Evolutionary conservation across 2,797 vertebrate species (phyloP).

Genomic region (Zenarchopterus dispar): DNA sequence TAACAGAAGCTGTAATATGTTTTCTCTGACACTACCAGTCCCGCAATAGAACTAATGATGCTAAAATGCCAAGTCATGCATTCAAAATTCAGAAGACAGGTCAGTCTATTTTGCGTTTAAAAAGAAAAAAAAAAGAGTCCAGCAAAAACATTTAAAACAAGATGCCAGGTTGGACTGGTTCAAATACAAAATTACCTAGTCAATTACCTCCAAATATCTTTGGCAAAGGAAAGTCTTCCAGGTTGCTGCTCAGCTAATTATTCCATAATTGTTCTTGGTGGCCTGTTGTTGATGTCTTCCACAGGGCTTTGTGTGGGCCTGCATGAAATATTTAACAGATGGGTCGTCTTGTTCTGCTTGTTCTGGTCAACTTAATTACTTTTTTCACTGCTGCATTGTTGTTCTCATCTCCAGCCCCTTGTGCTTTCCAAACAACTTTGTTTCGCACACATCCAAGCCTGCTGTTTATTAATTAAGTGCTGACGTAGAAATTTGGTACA

Average conservation of each 20-base stretch:
- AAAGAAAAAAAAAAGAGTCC: too few species aligned
- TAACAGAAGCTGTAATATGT: too few species aligned
- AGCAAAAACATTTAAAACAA: too few species aligned
- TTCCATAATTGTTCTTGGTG: slow-evolving; percentile 75
- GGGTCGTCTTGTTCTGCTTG: slow-evolving; percentile 67
- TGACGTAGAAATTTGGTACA: slow-evolving; percentile 41
- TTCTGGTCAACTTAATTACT: slow-evolving; percentile 81
- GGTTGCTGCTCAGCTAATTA: slow-evolving; percentile 73
- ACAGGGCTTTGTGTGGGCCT: slow-evolving; percentile 52
- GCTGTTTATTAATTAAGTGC: slow-evolving; percentile 71
- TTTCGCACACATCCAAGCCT: slow-evolving; percentile 50
- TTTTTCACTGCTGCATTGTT: slow-evolving; percentile 55
- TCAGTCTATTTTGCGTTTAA: too few species aligned
- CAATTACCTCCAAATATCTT: slow-evolving; percentile 68
- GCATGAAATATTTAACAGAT: slow-evolving; percentile 77
- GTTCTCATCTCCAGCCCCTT: slow-evolving; percentile 50
- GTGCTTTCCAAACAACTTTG: slow-evolving; percentile 53
- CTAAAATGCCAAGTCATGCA: too few species aligned
- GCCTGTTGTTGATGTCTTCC: slow-evolving; percentile 70
- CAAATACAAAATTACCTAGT: slow-evolving; percentile 53
- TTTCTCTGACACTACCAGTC: too few species aligned
- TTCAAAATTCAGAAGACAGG: too few species aligned
- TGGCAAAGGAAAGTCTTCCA: slow-evolving; percentile 61
- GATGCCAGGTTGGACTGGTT: too few species aligned
- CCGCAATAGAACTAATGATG: too few species aligned